Evolutionary conservation across 92 coral and sea anemone genomes (phyloP).

Genomic region (Montipora capitata): DNA sequence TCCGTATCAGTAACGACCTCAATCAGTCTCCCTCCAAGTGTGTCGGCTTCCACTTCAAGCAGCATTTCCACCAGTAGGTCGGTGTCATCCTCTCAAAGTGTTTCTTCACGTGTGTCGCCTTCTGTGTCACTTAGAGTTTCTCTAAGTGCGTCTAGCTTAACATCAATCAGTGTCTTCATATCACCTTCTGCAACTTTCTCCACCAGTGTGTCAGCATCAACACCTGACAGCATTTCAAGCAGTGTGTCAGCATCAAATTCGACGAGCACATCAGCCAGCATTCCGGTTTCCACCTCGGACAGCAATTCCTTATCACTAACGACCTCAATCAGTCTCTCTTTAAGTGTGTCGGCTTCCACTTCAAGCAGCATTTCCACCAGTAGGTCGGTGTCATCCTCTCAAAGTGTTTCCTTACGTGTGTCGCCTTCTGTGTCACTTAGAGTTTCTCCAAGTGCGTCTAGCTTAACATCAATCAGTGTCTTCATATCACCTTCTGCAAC

Average conservation of each 20-base stretch:
- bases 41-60: background rate
- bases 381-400: background rate
- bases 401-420: background rate
- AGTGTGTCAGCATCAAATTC: background rate
- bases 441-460: background rate
- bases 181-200: background rate
- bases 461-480: background rate
- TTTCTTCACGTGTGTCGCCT: background rate
- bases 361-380: background rate
- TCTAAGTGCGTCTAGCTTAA: background rate
- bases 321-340: background rate
- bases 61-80: background rate
- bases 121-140: background rate
- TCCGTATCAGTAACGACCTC: background rate
- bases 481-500: background rate
- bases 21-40: background rate
- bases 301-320: background rate
- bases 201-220: background rate
- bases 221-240: background rate
- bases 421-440: background rate
- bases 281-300: background rate
- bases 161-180: background rate
- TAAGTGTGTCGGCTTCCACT: background rate
- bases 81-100: background rate
- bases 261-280: background rate